A percentile compares a stretch with the other conserved stretches of the same genome.
These are phyloP conservation scores for Ellobius talpinus DNA, from an alignment of 2,113 vertebrate species.

Conservation along the genomic window DNA sequence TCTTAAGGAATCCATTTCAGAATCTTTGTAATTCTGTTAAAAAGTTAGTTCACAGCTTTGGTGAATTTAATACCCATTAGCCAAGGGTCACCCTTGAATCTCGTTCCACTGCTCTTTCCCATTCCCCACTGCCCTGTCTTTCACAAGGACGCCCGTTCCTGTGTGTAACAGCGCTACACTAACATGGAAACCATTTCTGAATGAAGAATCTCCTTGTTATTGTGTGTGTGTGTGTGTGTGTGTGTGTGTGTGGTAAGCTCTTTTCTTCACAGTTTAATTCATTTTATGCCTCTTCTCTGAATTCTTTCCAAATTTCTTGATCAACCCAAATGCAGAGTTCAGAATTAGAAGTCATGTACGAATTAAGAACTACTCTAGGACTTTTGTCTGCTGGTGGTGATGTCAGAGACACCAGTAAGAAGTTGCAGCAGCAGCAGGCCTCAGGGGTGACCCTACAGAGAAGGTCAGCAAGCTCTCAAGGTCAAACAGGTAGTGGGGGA, in stretches of 20 bases:
- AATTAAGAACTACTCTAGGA: not conserved
- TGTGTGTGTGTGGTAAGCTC: not conserved
- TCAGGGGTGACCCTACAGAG: not conserved
- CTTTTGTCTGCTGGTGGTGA: not conserved
- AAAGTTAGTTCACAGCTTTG: slow-evolving; percentile 26
- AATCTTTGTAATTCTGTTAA: not conserved
- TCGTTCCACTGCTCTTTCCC: not conserved
- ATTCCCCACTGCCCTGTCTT: not conserved
- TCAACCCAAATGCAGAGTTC: slow-evolving; percentile 35
- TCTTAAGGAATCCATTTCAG: not conserved
- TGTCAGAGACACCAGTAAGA: not conserved
- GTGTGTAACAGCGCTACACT: not conserved
- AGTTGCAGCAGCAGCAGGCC: not conserved
- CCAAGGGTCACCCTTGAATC: not conserved
- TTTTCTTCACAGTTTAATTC: slow-evolving; percentile 19
- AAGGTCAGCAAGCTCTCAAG: not conserved
- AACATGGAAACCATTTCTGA: not conserved
- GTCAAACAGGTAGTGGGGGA: not conserved
- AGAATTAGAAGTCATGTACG: not conserved
- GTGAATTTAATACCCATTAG: not conserved
- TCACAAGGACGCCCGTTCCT: not conserved
- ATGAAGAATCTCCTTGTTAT: slow-evolving; percentile 35
- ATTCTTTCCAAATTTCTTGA: slow-evolving; percentile 13
- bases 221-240: not conserved
- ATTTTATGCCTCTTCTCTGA: slow-evolving; percentile 41